Percentiles rank a stretch among this genome's conserved stretches.
Evolutionary conservation across 2,113 vertebrate species (phyloP).

Genomic region (Todiramphus saurophagus): DNA sequence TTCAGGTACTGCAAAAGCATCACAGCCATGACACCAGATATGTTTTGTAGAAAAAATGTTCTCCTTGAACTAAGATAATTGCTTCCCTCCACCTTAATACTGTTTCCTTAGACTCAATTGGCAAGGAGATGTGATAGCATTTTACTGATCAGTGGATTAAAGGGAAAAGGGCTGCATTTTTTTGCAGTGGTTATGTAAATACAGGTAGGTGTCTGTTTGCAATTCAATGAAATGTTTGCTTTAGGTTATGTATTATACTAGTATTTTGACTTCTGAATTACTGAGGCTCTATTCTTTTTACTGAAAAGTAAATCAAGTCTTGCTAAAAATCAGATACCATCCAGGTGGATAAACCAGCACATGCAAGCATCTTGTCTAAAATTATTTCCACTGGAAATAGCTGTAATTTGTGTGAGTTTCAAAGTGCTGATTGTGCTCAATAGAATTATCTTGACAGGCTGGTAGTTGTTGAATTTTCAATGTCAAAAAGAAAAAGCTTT

Average conservation of each 20-base stretch:
- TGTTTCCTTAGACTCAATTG: neutral
- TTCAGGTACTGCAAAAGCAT: neutral
- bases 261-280: neutral
- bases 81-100: accelerated
- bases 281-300: neutral
- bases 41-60: neutral
- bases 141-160: neutral
- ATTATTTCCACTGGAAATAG: neutral
- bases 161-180: neutral
- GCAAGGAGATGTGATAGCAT: neutral
- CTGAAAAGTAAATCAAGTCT: neutral
- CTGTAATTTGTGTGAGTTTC: neutral
- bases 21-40: accelerated
- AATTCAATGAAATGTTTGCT: neutral
- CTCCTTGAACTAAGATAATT: neutral
- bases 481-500: neutral
- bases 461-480: neutral
- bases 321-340: neutral
- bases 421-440: neutral
- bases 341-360: neutral
- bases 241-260: neutral
- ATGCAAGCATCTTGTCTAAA: neutral
- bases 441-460: neutral
- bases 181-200: neutral
- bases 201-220: neutral